A percentile compares a stretch with the other conserved stretches of the same genome.
These are phyloP conservation scores for Narcine bancroftii DNA, from an alignment of 2,113 vertebrate genomes.

Conservation along the genomic window DNA sequence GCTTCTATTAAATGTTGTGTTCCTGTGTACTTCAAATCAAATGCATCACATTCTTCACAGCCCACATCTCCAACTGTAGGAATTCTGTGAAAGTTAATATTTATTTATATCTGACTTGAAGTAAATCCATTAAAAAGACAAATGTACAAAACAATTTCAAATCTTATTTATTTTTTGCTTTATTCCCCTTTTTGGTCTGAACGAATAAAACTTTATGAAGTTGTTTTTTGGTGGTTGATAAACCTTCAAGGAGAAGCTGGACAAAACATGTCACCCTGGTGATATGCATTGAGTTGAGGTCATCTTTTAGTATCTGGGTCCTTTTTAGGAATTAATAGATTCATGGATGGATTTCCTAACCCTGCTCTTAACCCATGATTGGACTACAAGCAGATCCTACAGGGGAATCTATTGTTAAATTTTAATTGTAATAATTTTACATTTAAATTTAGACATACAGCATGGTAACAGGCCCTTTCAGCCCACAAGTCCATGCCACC, in stretches of 20 bases:
- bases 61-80: conserved; percentile 33
- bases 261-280: background rate
- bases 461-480: too few species aligned
- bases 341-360: background rate
- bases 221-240: background rate
- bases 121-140: conserved; percentile 12
- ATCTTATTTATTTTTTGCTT: conserved; percentile 4
- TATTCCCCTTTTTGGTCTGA: background rate
- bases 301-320: background rate
- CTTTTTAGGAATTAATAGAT: background rate
- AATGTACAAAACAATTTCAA: background rate
- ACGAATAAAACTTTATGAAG: background rate
- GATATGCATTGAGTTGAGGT: background rate
- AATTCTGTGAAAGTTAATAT: conserved; percentile 24
- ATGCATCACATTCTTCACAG: conserved; percentile 21
- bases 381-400: background rate
- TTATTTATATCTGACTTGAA: conserved; percentile 25
- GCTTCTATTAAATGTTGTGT: conserved; percentile 36
- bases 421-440: too few species aligned
- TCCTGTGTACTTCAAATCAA: conserved; percentile 11
- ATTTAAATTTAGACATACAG: too few species aligned
- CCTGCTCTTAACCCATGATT: background rate
- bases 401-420: background rate
- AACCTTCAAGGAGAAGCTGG: background rate
- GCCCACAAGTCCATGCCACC: too few species aligned